phyloP scores from a whole-genome alignment of 2,797 vertebrate genomes.

The Scomberomorus guttatus region DNA sequence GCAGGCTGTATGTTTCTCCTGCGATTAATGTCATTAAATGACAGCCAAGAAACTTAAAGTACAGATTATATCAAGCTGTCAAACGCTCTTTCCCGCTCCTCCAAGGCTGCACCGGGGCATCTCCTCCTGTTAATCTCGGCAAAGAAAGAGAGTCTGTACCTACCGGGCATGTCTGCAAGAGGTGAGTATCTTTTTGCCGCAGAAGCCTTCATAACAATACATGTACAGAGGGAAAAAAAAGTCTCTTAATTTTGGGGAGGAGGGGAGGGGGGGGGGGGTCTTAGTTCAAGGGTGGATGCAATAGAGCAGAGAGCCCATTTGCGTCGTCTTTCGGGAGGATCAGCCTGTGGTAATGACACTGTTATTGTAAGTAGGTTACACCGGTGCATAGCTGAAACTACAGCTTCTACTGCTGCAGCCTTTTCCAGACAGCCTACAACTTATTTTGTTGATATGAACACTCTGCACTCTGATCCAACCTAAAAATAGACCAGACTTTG shows the following conservation, averaged over 20 bases:
- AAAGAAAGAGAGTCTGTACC: constrained; percentile 72
- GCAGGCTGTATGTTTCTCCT: constrained; percentile 29
- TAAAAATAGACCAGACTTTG: constrained; percentile 52
- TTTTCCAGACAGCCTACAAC: constrained; percentile 51
- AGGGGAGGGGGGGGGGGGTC: constrained; percentile 27
- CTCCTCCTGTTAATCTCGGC: constrained; percentile 47
- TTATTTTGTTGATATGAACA: constrained; percentile 45
- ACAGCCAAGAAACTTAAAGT: constrained; percentile 44
- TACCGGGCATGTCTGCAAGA: constrained; percentile 86
- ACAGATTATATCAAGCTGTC: constrained; percentile 33
- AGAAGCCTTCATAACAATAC: constrained; percentile 74
- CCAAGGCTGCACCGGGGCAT: constrained; percentile 45
- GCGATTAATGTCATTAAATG: constrained; percentile 50
- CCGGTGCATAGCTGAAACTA: constrained; percentile 63
- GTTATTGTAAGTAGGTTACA: constrained; percentile 71
- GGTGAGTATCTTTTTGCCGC: constrained; percentile 82
- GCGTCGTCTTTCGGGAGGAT: constrained; percentile 59
- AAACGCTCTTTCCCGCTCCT: constrained; percentile 4
- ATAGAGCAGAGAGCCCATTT: constrained; percentile 46
- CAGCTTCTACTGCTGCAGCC: constrained; percentile 68
- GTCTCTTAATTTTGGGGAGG: constrained; percentile 27
- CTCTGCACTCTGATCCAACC: constrained; percentile 1
- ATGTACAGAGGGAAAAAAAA: constrained; percentile 25
- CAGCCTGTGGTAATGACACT: constrained; percentile 58
- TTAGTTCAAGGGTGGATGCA: constrained; percentile 36